phyloP scores from a whole-genome alignment of 2,113 vertebrate species.

The Varanus komodoensis region DNA sequence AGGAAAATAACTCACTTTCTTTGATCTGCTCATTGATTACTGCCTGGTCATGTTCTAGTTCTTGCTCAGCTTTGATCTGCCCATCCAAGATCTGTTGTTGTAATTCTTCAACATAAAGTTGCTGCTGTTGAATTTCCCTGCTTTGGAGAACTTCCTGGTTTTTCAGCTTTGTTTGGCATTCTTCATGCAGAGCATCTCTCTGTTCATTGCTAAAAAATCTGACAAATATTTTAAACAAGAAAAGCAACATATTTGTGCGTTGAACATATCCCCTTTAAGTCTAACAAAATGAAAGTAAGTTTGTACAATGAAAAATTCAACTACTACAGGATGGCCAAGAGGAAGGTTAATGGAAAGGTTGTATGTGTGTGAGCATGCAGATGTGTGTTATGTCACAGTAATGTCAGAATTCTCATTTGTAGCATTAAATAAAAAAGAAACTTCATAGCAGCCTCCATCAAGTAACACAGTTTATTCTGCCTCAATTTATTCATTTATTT shows the following conservation, averaged over 20 bases:
- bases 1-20: slow-evolving; percentile 80
- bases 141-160: slow-evolving; percentile 65
- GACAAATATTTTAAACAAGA: slow-evolving; percentile 53
- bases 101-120: slow-evolving; percentile 82
- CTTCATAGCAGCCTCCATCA: neutral
- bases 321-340: neutral
- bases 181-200: slow-evolving; percentile 59
- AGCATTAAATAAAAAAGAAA: slow-evolving; percentile 19
- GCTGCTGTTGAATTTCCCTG: slow-evolving; percentile 77
- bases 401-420: neutral
- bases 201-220: slow-evolving; percentile 66
- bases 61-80: slow-evolving; percentile 82
- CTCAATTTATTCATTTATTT: neutral
- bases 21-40: slow-evolving; percentile 79
- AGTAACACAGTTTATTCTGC: neutral
- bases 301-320: neutral
- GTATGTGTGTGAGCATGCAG: neutral
- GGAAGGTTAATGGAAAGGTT: fast-evolving
- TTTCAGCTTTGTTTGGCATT: slow-evolving; percentile 62
- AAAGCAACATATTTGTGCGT: neutral
- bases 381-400: slow-evolving; percentile 4
- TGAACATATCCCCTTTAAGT: slow-evolving; percentile 10
- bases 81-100: slow-evolving; percentile 84
- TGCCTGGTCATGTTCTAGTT: slow-evolving; percentile 85
- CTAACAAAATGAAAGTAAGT: neutral